These are phyloP conservation scores for Sinodicranocentrus sp. DNA, from an alignment of 2,888 invertebrate species.

Conservation along the genomic window DNA sequence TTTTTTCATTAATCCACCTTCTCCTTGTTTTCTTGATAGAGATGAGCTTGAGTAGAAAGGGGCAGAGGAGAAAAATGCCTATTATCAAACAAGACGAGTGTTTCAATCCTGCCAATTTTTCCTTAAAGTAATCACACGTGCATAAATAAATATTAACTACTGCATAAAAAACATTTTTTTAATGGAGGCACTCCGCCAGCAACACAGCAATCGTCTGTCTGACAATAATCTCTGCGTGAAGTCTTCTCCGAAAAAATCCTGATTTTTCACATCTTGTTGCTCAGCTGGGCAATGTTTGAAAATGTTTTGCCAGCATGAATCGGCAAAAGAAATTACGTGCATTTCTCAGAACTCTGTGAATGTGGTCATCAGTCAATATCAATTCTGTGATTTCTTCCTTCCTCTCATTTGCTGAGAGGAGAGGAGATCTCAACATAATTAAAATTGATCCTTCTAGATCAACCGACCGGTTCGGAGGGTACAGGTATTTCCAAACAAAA, in stretches of 20 bases:
- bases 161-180: background rate
- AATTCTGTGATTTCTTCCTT: constrained; percentile 29
- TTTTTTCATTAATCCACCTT: background rate
- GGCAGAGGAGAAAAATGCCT: too few species aligned
- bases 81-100: too few species aligned
- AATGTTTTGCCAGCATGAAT: constrained; percentile 31
- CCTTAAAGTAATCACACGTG: constrained; percentile 37
- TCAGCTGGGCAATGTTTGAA: background rate
- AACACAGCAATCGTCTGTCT: constrained; percentile 14
- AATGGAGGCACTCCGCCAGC: background rate
- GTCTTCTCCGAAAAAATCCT: constrained; percentile 25
- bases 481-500: too few species aligned
- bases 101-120: constrained; percentile 26
- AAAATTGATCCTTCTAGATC: constrained; percentile 58
- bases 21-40: background rate
- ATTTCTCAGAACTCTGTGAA: constrained; percentile 57
- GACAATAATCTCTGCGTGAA: constrained; percentile 33
- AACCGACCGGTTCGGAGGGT: constrained; percentile 54
- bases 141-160: constrained; percentile 38
- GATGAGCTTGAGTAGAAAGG: too few species aligned
- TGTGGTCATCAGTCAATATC: constrained; percentile 39
- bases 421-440: constrained; percentile 53
- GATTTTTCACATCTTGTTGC: constrained; percentile 11
- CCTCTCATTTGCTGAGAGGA: background rate
- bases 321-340: background rate